Evolutionary conservation across 2,888 invertebrate species (phyloP).

Genomic region (Antheraea yamamai): DNA sequence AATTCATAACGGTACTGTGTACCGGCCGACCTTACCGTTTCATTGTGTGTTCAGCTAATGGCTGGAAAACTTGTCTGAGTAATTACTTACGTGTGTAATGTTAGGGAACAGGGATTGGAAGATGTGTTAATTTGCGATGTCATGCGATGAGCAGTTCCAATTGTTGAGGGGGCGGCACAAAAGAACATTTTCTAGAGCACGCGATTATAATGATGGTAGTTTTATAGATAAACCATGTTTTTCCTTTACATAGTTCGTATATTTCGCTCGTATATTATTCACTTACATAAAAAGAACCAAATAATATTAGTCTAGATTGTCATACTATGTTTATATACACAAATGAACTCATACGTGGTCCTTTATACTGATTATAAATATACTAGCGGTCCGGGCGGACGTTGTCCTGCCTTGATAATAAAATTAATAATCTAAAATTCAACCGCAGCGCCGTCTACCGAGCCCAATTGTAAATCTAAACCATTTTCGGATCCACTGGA

Average conservation of each 20-base stretch:
- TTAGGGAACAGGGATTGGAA: slow-evolving; percentile 46
- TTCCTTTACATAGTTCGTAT: not conserved
- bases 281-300: not conserved
- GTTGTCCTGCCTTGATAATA: too few species aligned
- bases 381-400: too few species aligned
- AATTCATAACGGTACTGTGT: slow-evolving; percentile 16
- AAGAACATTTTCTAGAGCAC: slow-evolving; percentile 41
- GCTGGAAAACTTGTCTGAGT: slow-evolving; percentile 42
- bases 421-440: too few species aligned
- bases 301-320: not conserved
- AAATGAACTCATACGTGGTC: too few species aligned
- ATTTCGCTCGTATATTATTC: too few species aligned
- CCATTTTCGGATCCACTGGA: too few species aligned
- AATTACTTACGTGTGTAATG: slow-evolving; percentile 45
- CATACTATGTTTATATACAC: too few species aligned
- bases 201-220: slow-evolving; percentile 37
- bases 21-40: slow-evolving; percentile 13
- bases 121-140: slow-evolving; percentile 77
- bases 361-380: too few species aligned
- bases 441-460: too few species aligned
- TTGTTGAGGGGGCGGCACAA: slow-evolving; percentile 46
- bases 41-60: slow-evolving; percentile 24
- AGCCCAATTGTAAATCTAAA: too few species aligned
- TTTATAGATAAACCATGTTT: not conserved
- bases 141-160: slow-evolving; percentile 72